Base-by-base conservation (phyloP, 2,113 vertebrate genomes). In the Alosa alosa region DNA sequence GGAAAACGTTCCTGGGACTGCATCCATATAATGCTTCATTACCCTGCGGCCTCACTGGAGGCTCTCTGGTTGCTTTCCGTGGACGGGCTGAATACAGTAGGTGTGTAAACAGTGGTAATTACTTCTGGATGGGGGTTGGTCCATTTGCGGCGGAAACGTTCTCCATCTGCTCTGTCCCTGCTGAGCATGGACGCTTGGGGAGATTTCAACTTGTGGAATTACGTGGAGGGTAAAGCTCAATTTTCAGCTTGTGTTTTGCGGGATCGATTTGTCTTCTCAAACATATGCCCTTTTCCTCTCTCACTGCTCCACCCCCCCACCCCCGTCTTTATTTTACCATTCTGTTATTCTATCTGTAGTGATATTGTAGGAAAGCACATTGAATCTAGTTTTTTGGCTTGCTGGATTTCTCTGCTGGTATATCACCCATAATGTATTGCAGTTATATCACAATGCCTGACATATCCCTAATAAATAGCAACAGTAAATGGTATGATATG, bases 401-500 rank as follows among this genome's bases (percentile, higher is more conserved):
- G 83, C 55, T 39, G 10, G 39, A 6, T 41, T 41, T 78, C 31
- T 41, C n/a, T 4, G 83, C 83, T 82, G n/a, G 8, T 45, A 45
- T 86, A 82, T 86, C 85, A 20, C 6, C 60, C 36, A 15, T 83
- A 49, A 82, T 84, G 64, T 75, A 84, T 22, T 83, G 81, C 78
- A 68, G 83, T 57, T 9, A 0, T 83, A 83, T 85, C 47, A 68
- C 84, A 64, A 84, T 18, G 1, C 20, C 18, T 75, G 64, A 81
- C 84, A 68, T 46, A 83, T 86, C 31, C 55, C 49, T 86, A 84
- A 84, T 86, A 55, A 87, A 81, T 75, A 78, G 44, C 49, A 25
- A 64, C 25, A 60, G 60, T 49, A 82, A 18, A 60, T 22, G 6
- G 55, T 60, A 4, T 60, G 4, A 22, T 60, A 60, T 60, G 55